A percentile compares a stretch with the other conserved stretches of the same genome.
Evolutionary conservation across 2,888 invertebrate species (phyloP).

Genomic region (Tanypteryx hageni): DNA sequence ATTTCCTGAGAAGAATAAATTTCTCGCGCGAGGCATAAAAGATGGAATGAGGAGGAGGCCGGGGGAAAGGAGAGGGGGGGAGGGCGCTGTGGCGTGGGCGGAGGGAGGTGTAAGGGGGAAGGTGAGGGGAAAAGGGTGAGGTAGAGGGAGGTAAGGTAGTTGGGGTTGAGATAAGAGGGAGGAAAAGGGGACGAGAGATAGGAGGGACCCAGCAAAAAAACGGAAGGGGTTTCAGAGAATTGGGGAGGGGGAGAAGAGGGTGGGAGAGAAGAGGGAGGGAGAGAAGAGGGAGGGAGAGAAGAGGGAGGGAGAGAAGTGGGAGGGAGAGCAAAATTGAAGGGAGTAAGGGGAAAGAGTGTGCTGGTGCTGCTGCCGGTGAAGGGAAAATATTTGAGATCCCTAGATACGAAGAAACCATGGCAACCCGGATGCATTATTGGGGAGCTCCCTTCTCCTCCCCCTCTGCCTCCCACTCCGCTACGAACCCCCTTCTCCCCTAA

Average conservation of each 20-base stretch:
- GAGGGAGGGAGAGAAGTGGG: background rate
- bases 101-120: background rate
- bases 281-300: background rate
- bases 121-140: background rate
- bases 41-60: background rate
- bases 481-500: background rate
- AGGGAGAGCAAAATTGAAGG: background rate
- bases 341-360: background rate
- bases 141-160: background rate
- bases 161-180: background rate
- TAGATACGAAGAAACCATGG: constrained; percentile 17
- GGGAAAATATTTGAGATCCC: constrained; percentile 29
- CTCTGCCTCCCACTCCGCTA: no score
- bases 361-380: background rate
- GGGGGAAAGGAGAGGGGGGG: background rate
- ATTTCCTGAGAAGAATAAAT: constrained; percentile 28
- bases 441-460: background rate
- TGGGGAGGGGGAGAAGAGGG: background rate
- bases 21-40: constrained; percentile 31
- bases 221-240: background rate
- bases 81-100: background rate
- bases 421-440: constrained; percentile 32
- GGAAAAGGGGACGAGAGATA: background rate
- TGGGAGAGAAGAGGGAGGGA: background rate
- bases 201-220: background rate